A percentile compares a stretch with the other conserved stretches of the same genome.
These are phyloP conservation scores for Horisme vitalbata DNA, from an alignment of 2,888 invertebrate species.

Conservation along the genomic window DNA sequence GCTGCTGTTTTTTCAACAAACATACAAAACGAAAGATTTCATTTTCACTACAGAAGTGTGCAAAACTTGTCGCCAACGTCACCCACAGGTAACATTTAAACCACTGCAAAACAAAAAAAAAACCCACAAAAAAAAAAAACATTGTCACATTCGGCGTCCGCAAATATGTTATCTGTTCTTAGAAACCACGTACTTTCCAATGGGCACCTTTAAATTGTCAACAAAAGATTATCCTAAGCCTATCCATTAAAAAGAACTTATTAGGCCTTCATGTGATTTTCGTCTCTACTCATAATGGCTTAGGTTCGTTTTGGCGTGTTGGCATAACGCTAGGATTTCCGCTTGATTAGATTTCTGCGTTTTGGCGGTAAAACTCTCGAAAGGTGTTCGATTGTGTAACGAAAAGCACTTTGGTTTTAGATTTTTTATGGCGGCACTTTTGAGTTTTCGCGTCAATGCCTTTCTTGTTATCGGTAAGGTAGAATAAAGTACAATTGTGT, in stretches of 20 bases:
- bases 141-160: conserved; percentile 57
- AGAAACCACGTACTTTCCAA: conserved; percentile 55
- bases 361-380: conserved; percentile 57
- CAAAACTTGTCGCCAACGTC: conserved; percentile 19
- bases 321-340: conserved; percentile 48
- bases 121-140: conserved; percentile 35
- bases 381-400: conserved; percentile 78
- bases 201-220: conserved; percentile 66
- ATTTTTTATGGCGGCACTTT: conserved; percentile 46
- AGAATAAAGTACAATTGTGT: conserved; percentile 13
- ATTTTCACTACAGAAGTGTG: conserved; percentile 8
- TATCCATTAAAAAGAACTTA: conserved; percentile 39
- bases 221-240: conserved; percentile 76
- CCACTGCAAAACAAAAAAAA: conserved; percentile 14
- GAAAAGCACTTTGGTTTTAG: conserved; percentile 41
- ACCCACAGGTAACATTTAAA: conserved; percentile 21
- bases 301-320: conserved; percentile 21
- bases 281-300: conserved; percentile 16
- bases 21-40: background rate
- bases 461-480: conserved; percentile 30
- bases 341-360: conserved; percentile 51
- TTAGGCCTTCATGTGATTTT: conserved; percentile 26
- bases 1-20: background rate
- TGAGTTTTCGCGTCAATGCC: conserved; percentile 55
- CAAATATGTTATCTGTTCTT: conserved; percentile 48